Percentiles rank a stretch among this genome's conserved stretches.
Conservation (phyloP, 2,888 invertebrate species). For the Dione juno region DNA sequence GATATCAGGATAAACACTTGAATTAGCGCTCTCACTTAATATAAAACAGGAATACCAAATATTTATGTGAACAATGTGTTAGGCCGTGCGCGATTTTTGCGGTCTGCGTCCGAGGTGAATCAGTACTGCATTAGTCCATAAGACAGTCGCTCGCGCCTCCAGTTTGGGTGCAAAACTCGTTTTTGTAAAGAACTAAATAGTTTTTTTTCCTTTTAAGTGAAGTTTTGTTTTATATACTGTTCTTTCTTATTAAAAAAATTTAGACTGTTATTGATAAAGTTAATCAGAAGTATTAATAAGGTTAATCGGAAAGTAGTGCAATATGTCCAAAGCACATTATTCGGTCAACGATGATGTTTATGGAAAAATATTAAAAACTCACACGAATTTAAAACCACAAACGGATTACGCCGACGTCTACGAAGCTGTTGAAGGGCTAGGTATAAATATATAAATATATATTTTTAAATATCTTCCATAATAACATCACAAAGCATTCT, state of each 20-base stretch:
- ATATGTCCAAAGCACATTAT: constrained; percentile 70
- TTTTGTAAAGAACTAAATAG: constrained; percentile 78
- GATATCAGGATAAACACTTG: constrained; percentile 17
- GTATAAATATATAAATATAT: constrained; percentile 62
- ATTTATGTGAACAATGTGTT: constrained; percentile 77
- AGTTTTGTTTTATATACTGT: constrained; percentile 58
- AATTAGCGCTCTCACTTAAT: constrained; percentile 19
- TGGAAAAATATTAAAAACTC: constrained; percentile 73
- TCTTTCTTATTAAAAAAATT: constrained; percentile 42
- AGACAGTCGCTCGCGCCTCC: constrained; percentile 76
- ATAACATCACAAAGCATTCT: neutral
- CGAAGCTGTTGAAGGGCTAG: constrained; percentile 74
- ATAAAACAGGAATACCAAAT: constrained; percentile 58
- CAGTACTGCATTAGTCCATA: constrained; percentile 80
- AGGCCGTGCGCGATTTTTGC: constrained; percentile 71
- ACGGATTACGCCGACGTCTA: constrained; percentile 72
- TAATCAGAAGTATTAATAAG: constrained; percentile 26
- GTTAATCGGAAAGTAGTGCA: constrained; percentile 38
- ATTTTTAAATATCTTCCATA: constrained; percentile 5
- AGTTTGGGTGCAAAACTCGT: constrained; percentile 61
- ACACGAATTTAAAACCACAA: constrained; percentile 58
- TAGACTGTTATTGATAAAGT: constrained; percentile 21
- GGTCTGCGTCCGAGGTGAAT: constrained; percentile 75
- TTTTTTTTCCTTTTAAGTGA: constrained; percentile 54
- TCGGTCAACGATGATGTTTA: constrained; percentile 78